Evolutionary conservation across 2,113 vertebrate species (phyloP).

Genomic region (Corythaeola cristata): DNA sequence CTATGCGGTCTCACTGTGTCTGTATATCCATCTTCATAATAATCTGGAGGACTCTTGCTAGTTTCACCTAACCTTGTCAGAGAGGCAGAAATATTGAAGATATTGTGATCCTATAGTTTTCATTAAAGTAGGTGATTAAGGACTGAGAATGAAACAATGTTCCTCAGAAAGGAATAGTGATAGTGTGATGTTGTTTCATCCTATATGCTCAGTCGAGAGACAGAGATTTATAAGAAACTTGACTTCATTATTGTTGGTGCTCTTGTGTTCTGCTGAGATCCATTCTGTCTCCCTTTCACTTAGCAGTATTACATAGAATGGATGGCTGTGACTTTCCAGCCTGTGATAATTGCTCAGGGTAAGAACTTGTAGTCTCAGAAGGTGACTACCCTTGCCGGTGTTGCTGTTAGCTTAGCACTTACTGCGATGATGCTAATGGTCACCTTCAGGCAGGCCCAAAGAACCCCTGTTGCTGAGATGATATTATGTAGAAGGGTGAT

Average conservation of each 20-base stretch:
- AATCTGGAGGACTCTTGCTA: not conserved
- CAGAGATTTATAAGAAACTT: not conserved
- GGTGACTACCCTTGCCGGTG: not conserved
- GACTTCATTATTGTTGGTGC: not conserved
- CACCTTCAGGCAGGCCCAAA: slow-evolving; percentile 80
- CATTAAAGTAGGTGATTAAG: not conserved
- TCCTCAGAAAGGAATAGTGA: not conserved
- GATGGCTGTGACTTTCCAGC: not conserved
- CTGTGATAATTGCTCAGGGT: not conserved
- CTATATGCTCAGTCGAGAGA: not conserved
- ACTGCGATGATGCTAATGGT: slow-evolving; percentile 76
- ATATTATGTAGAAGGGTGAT: slow-evolving; percentile 65
- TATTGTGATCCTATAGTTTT: not conserved
- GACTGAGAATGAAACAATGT: not conserved
- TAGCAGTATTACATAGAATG: not conserved
- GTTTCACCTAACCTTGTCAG: not conserved
- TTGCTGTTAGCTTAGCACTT: slow-evolving; percentile 40
- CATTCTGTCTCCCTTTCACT: not conserved
- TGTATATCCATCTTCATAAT: not conserved
- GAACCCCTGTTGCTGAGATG: slow-evolving; percentile 73
- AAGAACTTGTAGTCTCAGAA: not conserved
- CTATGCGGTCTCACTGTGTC: not conserved
- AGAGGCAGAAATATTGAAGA: not conserved
- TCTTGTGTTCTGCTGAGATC: not conserved
- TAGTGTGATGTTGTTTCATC: not conserved